These are phyloP conservation scores for Labeo catla DNA, from an alignment of 2,113 vertebrate genomes.

Conservation along the genomic window DNA sequence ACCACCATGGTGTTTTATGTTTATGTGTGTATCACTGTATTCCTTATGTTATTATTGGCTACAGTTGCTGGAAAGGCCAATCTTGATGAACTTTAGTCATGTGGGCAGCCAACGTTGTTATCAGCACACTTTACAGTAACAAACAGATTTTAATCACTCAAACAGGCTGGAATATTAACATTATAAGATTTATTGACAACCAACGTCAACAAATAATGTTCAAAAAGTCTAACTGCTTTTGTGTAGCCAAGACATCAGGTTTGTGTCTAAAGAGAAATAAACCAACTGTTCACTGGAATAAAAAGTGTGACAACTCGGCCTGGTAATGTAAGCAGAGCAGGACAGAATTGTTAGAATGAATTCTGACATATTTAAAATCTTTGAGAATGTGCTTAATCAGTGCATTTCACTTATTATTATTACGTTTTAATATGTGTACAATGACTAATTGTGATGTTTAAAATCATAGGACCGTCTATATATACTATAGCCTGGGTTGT, in stretches of 20 bases:
- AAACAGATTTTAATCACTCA: neutral
- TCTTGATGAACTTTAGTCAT: neutral
- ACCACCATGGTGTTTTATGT: slow-evolving; percentile 1
- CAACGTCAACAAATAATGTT: neutral
- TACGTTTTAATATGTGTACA: neutral
- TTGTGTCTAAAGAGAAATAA: neutral
- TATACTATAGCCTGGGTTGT: neutral
- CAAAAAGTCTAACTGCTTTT: neutral
- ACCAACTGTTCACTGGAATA: neutral
- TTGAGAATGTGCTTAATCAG: neutral
- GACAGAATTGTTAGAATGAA: neutral
- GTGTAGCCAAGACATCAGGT: neutral
- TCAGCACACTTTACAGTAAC: slow-evolving; percentile 1
- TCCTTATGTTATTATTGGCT: neutral
- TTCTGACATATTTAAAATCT: neutral
- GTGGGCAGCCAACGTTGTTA: neutral
- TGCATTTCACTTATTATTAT: neutral
- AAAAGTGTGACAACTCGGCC: neutral
- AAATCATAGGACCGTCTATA: neutral
- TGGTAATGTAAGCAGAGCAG: neutral
- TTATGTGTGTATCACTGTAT: neutral
- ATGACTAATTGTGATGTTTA: neutral
- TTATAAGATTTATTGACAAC: neutral
- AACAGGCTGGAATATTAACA: neutral
- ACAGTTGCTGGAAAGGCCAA: neutral